phyloP scores from a whole-genome alignment of 2,113 vertebrate species.

The Sialia sialis region DNA sequence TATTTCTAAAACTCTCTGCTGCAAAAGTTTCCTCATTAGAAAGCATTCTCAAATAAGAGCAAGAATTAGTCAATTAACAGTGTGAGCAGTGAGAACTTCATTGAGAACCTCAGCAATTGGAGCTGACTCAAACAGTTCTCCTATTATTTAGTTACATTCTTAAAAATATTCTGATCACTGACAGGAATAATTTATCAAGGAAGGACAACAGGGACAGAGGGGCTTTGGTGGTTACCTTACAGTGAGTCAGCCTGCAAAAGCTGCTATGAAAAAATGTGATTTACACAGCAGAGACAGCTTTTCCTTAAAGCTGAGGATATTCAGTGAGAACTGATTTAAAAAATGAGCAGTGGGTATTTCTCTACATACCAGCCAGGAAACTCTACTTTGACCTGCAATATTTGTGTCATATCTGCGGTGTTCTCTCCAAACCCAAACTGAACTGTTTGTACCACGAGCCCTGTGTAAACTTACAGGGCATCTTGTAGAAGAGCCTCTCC shows the following conservation, averaged over 20 bases:
- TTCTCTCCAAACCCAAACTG: not conserved
- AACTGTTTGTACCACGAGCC: accelerated
- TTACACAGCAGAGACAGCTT: not conserved
- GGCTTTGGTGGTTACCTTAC: not conserved
- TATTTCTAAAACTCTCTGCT: not conserved
- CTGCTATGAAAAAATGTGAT: not conserved
- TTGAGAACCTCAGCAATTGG: not conserved
- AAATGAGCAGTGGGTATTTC: not conserved
- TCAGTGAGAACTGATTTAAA: not conserved
- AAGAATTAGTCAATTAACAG: not conserved
- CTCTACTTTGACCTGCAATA: not conserved
- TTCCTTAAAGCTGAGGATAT: not conserved
- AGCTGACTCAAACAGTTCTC: not conserved
- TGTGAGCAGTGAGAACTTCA: too few species aligned
- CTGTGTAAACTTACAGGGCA: constrained; percentile 83
- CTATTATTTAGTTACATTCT: not conserved
- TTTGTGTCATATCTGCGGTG: not conserved
- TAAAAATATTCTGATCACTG: not conserved
- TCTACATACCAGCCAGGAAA: not conserved
- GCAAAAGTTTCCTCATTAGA: not conserved
- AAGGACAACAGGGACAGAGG: not conserved
- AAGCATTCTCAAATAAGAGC: not conserved
- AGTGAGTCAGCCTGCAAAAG: not conserved
- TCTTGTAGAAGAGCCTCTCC: constrained; percentile 90
- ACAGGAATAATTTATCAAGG: not conserved